Percentiles rank a stretch among this genome's conserved stretches.
These are phyloP conservation scores for Cladopsammia gracilis DNA, from an alignment of 64 coral and sea anemone genomes.

Conservation along the genomic window DNA sequence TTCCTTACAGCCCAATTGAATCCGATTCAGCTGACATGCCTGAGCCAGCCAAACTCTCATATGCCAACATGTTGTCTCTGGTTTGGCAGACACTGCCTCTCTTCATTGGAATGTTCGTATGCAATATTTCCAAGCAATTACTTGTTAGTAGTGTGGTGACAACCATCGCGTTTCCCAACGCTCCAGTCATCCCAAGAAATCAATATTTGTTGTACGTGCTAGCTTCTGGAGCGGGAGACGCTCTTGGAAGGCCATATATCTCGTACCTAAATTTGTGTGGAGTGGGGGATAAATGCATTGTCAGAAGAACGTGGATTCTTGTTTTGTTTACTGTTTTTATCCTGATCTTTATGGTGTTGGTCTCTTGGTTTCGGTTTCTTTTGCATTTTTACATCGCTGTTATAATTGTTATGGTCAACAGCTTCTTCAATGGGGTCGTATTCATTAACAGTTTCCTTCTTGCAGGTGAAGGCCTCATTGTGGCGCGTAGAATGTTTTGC, in stretches of 20 bases:
- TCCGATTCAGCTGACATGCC: background rate
- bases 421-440: background rate
- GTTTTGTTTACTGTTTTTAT: background rate
- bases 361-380: conserved; percentile 20
- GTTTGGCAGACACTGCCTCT: background rate
- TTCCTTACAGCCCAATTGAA: background rate
- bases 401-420: background rate
- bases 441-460: background rate
- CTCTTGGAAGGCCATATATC: background rate
- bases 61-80: background rate
- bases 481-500: background rate
- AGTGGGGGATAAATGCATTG: background rate
- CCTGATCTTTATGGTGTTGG: background rate
- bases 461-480: background rate
- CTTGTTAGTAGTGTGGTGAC: background rate
- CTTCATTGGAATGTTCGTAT: background rate
- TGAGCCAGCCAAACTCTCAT: background rate
- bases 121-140: background rate
- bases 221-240: background rate
- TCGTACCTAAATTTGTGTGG: background rate
- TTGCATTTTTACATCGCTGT: background rate
- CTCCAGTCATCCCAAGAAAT: background rate
- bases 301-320: background rate
- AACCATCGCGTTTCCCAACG: background rate
- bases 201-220: conserved; percentile 13